These are phyloP conservation scores for Puma concolor DNA, from an alignment of 2,113 vertebrate species.

Conservation along the genomic window DNA sequence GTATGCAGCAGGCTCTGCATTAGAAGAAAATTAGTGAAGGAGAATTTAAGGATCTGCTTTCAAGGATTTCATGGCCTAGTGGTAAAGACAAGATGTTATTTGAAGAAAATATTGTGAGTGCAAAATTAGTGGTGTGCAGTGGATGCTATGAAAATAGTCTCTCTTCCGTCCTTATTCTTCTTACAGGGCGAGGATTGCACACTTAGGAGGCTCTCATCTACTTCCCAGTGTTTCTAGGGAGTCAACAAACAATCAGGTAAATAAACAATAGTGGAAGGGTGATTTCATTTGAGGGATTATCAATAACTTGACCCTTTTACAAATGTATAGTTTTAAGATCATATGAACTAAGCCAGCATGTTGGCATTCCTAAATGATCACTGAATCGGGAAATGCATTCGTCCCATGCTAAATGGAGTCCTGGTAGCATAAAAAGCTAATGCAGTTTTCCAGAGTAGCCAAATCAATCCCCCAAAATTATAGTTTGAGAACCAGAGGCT, in stretches of 20 bases:
- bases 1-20: neutral
- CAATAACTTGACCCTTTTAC: slow-evolving; percentile 28
- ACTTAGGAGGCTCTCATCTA: neutral
- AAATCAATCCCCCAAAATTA: slow-evolving; percentile 27
- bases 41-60: slow-evolving; percentile 1
- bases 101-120: slow-evolving; percentile 5
- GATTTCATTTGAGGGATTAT: slow-evolving; percentile 31
- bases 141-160: neutral
- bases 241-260: slow-evolving; percentile 15
- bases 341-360: neutral
- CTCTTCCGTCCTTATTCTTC: neutral
- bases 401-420: neutral
- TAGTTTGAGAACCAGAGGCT: neutral
- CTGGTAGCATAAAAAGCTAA: neutral
- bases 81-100: neutral
- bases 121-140: neutral
- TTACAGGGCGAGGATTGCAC: neutral
- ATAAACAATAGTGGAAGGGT: neutral
- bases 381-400: neutral
- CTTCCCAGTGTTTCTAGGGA: neutral
- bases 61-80: neutral
- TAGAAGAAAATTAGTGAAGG: neutral
- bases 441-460: neutral
- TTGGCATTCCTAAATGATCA: neutral
- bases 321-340: neutral